Percentiles rank a stretch among this genome's conserved stretches.
phyloP scores from a whole-genome alignment of 2,113 vertebrate species.

The Vicugna pacos region DNA sequence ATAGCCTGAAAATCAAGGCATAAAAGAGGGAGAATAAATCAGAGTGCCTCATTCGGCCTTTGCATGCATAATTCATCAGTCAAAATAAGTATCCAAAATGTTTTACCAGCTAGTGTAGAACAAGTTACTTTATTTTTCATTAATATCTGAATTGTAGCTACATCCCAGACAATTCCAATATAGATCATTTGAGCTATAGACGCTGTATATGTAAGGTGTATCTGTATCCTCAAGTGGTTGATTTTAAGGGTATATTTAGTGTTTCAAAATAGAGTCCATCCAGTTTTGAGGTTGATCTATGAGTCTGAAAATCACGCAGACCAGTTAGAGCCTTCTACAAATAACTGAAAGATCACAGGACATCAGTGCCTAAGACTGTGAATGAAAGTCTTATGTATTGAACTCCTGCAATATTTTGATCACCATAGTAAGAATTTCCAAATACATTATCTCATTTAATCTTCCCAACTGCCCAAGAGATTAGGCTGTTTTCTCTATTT shows the following conservation, averaged over 20 bases:
- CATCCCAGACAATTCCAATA: slow-evolving; percentile 16
- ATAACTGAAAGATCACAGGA: slow-evolving; percentile 20
- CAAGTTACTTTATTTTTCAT: slow-evolving; percentile 74
- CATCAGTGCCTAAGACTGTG: neutral
- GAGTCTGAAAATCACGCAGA: slow-evolving; percentile 55
- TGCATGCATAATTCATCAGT: slow-evolving; percentile 80
- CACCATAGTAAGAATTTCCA: neutral
- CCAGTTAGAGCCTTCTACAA: neutral
- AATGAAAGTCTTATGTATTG: slow-evolving; percentile 1
- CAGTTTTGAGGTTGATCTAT: neutral
- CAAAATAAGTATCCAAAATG: slow-evolving; percentile 76
- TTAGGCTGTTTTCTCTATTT: neutral
- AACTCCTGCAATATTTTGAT: neutral
- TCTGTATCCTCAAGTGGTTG: slow-evolving; percentile 48
- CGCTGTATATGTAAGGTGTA: neutral
- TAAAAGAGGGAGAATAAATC: slow-evolving; percentile 82
- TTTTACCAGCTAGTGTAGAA: slow-evolving; percentile 53
- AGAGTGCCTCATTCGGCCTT: slow-evolving; percentile 69
- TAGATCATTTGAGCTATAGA: slow-evolving; percentile 16
- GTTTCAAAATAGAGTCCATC: neutral
- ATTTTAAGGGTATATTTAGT: slow-evolving; percentile 34
- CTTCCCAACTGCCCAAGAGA: neutral
- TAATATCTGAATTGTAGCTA: slow-evolving; percentile 59
- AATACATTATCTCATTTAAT: slow-evolving; percentile 39
- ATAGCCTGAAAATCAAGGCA: slow-evolving; percentile 81